Conservation (phyloP, 2,888 invertebrate genomes). For the Melanostoma mellinum region DNA sequence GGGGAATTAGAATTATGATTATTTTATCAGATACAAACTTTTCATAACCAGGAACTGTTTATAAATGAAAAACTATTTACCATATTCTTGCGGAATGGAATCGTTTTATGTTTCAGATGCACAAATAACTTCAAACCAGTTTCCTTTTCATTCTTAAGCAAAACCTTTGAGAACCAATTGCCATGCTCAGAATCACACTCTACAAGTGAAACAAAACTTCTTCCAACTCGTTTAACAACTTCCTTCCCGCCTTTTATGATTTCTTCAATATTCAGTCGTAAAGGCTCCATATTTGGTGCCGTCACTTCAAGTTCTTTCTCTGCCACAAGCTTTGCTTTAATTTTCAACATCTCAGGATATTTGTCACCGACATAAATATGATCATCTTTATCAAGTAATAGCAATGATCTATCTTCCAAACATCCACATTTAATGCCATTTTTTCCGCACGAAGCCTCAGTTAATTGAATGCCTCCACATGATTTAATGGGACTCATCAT, state of each 20-base stretch:
- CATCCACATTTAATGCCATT: slow-evolving; percentile 32
- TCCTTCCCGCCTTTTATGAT: slow-evolving; percentile 77
- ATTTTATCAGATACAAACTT: too few species aligned
- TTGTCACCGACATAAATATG: slow-evolving; percentile 19
- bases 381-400: slow-evolving; percentile 43
- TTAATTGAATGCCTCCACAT: slow-evolving; percentile 47
- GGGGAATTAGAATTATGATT: too few species aligned
- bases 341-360: slow-evolving; percentile 55
- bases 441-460: slow-evolving; percentile 36
- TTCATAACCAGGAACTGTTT: too few species aligned
- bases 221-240: slow-evolving; percentile 81
- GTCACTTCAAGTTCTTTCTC: slow-evolving; percentile 83
- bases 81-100: slow-evolving; percentile 74
- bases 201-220: slow-evolving; percentile 83
- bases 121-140: slow-evolving; percentile 84
- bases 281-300: slow-evolving; percentile 83
- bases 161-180: slow-evolving; percentile 87
- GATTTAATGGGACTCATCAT: slow-evolving; percentile 64
- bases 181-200: slow-evolving; percentile 90
- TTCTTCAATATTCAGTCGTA: slow-evolving; percentile 81
- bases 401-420: slow-evolving; percentile 38
- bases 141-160: slow-evolving; percentile 80
- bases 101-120: slow-evolving; percentile 82
- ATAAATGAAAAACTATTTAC: slow-evolving; percentile 16
- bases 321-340: slow-evolving; percentile 44